These are phyloP conservation scores for Oostethus manadensis DNA, from an alignment of 2,113 vertebrate genomes.

Conservation along the genomic window DNA sequence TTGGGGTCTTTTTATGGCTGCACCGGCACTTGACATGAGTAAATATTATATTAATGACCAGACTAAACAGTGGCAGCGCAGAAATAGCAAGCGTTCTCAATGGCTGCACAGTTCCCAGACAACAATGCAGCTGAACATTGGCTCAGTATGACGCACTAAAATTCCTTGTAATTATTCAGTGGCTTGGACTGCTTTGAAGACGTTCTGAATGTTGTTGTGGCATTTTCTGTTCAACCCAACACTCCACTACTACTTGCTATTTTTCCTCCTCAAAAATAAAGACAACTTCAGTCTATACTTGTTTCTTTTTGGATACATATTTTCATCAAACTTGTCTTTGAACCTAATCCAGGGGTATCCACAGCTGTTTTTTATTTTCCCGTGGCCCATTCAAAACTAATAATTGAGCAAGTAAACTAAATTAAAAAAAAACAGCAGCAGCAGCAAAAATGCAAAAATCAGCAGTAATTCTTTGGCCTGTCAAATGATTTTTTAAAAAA, in stretches of 20 bases:
- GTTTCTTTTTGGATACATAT: too few species aligned
- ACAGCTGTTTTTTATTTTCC: too few species aligned
- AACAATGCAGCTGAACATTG: slow-evolving; percentile 9
- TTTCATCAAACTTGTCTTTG: too few species aligned
- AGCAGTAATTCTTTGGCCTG: too few species aligned
- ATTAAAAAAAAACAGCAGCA: too few species aligned
- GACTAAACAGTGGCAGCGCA: slow-evolving; percentile 15
- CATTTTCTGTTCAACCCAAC: neutral
- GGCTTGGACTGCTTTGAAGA: neutral
- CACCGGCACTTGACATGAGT: slow-evolving; percentile 30
- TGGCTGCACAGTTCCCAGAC: slow-evolving; percentile 20
- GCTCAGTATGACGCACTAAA: neutral
- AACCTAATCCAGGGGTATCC: too few species aligned
- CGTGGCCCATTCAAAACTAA: too few species aligned
- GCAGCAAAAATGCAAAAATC: too few species aligned
- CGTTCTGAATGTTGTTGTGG: too few species aligned
- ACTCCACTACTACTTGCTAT: neutral
- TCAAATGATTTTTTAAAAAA: too few species aligned
- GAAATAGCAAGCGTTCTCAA: slow-evolving; percentile 5
- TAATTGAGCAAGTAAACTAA: too few species aligned
- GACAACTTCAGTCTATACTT: too few species aligned
- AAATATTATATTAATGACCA: slow-evolving; percentile 36
- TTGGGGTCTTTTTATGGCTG: slow-evolving; percentile 30
- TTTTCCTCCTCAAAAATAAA: neutral
- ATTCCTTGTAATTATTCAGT: neutral